Evolutionary conservation across 2,113 vertebrate genomes (phyloP), one percentile per base, ranked within the genome.

Genomic region (Nerophis ophidion): DNA sequence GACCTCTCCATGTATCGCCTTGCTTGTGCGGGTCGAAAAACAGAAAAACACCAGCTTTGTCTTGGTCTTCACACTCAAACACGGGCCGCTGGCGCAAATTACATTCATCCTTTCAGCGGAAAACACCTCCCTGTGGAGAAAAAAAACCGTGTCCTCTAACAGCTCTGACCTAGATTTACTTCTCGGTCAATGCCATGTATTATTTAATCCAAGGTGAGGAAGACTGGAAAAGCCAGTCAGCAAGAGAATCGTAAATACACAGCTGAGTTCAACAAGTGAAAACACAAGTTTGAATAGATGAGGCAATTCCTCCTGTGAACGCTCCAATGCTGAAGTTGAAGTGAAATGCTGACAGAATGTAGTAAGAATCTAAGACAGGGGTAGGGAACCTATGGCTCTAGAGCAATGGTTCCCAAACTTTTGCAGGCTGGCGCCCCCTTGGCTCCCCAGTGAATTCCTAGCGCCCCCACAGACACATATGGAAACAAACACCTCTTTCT

Each of bases 141-240:
- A 83, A 84, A 26, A 2, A 85, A 77, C 59, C 57, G 76, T 82
- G 74, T 76, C 72, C 51, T 48, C 82, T 77, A 77, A 79, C 68
- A 82, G 66, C 54, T 50, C 68, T 88, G 85, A 86, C 87, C 80
- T 83, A 86, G 75, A 84, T 85, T 81, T 74, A 60, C 53, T 67
- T 74, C 57, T 57, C 69, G 55, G 73, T 84, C 68, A 74, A 74
- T 83, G 53, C 64, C 76, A 81, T 70, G 80, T 63, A 76, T 86
- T 83, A 86, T 81, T 75, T 76, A 73, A 87, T 80, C 70, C 79
- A 81, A 80, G 72, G 72, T 81, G 79, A 80, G 73, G 60, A 69
- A 80, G 76, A 65, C 64, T 61, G 16, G 56, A 79, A 76, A 71
- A 77, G 65, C 62, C 68, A 70, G 44, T 55, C 16, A 74, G 70